Evolutionary conservation across 2,888 invertebrate species (phyloP).

Genomic region (Limnephilus lunatus): DNA sequence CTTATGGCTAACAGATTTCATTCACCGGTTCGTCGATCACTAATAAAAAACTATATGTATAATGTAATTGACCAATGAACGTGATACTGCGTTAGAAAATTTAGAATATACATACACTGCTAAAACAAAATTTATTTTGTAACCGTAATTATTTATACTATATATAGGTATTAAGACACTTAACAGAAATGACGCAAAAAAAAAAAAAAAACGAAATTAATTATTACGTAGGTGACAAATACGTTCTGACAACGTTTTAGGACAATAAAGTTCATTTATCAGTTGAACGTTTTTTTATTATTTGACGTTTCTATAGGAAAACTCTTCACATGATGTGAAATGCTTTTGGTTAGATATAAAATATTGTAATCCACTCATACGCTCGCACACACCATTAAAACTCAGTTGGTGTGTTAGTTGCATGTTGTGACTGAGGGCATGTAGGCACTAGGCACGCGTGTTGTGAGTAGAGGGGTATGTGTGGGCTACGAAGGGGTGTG

Average conservation of each 20-base stretch:
- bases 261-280: background rate
- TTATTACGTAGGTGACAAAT: background rate
- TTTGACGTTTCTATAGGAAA: background rate
- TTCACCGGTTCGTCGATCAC: no score
- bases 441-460: background rate
- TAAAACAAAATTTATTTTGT: no score
- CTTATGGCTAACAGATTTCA: no score
- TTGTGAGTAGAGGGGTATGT: slow-evolving; percentile 10
- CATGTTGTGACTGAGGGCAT: background rate
- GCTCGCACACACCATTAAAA: background rate
- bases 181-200: no score
- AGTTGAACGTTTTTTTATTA: background rate
- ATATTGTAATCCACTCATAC: background rate
- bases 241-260: background rate
- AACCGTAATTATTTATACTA: no score
- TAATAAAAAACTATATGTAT: no score
- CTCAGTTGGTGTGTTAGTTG: background rate
- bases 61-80: no score
- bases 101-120: no score
- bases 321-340: background rate
- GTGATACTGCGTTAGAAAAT: no score
- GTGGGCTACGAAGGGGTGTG: slow-evolving; percentile 40
- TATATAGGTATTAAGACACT: no score
- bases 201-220: no score
- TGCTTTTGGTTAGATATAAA: background rate